A percentile compares a stretch with the other conserved stretches of the same genome.
phyloP scores from a whole-genome alignment of 2,888 invertebrate genomes.

The Philereme transversata region DNA sequence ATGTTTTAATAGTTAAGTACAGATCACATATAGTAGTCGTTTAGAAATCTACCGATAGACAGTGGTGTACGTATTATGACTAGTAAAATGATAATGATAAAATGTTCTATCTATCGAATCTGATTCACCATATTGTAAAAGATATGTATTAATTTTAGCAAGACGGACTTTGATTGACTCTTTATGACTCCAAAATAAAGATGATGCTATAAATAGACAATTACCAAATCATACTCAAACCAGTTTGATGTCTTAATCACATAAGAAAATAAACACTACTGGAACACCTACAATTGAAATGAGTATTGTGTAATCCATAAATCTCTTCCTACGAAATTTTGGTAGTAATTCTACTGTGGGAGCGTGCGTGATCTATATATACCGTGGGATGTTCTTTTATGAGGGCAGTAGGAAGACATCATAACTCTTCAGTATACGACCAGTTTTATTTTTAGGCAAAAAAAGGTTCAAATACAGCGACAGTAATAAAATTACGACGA shows the following conservation, averaged over 20 bases:
- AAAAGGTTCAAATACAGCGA: conserved; percentile 40
- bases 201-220: no score
- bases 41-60: no score
- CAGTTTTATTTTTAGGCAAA: conserved; percentile 31
- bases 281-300: conserved; percentile 31
- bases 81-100: no score
- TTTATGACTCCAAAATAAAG: neutral
- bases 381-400: conserved; percentile 35
- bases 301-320: conserved; percentile 34
- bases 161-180: neutral
- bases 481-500: conserved; percentile 44
- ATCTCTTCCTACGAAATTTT: conserved; percentile 36
- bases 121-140: no score
- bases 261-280: conserved; percentile 19
- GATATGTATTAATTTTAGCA: neutral
- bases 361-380: conserved; percentile 20
- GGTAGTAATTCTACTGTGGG: conserved; percentile 26
- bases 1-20: no score
- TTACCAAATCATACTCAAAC: conserved; percentile 1
- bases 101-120: no score
- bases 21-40: no score
- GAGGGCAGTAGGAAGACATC: conserved; percentile 34
- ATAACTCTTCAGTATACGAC: conserved; percentile 38
- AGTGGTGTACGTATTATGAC: no score
- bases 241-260: conserved; percentile 20